Conservation (phyloP, 2,797 vertebrate genomes). For the Rhinella marina region DNA sequence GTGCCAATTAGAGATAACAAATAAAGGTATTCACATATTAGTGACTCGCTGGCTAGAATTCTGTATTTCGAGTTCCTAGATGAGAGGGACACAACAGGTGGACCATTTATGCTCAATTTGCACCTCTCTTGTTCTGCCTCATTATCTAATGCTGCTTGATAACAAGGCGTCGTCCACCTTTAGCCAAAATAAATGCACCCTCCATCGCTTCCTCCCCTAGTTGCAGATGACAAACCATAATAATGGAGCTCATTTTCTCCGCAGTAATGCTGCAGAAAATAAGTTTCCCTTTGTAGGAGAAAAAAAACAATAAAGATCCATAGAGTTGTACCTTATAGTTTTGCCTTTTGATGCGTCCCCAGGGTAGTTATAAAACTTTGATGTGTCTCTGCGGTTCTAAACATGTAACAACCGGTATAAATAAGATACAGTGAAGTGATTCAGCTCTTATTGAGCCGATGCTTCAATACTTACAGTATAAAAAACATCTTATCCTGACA, state of each 20-base stretch:
- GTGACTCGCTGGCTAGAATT: neutral
- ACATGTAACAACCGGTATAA: slow-evolving; percentile 7
- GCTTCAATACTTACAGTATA: slow-evolving; percentile 13
- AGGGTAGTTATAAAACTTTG: slow-evolving; percentile 16
- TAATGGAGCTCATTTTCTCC: no score
- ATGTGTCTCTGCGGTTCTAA: slow-evolving; percentile 20
- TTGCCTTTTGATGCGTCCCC: slow-evolving; percentile 5
- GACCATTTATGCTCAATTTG: neutral
- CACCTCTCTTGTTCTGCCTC: neutral
- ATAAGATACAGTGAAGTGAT: slow-evolving; percentile 17
- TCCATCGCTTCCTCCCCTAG: no score
- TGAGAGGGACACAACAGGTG: no score
- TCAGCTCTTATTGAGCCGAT: slow-evolving; percentile 24
- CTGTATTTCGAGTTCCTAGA: no score
- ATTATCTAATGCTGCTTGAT: no score
- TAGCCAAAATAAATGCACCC: no score
- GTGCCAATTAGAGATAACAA: neutral
- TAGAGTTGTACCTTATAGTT: neutral
- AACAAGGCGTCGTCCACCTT: no score
- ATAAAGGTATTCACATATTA: neutral
- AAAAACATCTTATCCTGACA: neutral
- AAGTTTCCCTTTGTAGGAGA: neutral
- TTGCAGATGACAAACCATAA: no score
- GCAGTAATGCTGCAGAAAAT: neutral
- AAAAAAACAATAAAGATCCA: slow-evolving; percentile 1